These are phyloP conservation scores for Leucoma salicis DNA, from an alignment of 2,888 invertebrate genomes.

Conservation along the genomic window DNA sequence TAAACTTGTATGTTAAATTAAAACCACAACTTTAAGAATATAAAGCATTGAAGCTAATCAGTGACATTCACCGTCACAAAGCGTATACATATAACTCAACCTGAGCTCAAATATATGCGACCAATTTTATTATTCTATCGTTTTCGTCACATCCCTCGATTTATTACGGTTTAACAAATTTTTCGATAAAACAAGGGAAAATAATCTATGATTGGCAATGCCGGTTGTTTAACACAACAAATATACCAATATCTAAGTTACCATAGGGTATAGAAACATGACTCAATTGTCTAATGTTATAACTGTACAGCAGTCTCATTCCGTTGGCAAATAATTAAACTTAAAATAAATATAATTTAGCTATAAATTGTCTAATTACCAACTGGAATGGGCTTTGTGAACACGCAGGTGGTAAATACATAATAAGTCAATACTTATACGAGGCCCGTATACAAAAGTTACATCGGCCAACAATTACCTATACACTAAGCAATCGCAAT, in stretches of 20 bases:
- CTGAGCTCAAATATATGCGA: conserved; percentile 11
- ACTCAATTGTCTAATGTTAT: conserved; percentile 64
- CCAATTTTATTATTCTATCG: conserved; percentile 13
- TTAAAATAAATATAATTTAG: conserved; percentile 72
- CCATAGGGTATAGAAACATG: conserved; percentile 46
- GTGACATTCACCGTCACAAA: conserved; percentile 29
- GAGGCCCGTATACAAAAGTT: conserved; percentile 54
- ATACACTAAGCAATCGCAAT: conserved; percentile 74
- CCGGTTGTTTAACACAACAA: conserved; percentile 29
- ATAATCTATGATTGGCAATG: conserved; percentile 22
- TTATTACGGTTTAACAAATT: conserved; percentile 3
- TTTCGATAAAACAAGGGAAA: conserved; percentile 10
- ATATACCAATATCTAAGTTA: conserved; percentile 22
- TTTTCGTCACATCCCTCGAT: conserved; percentile 18
- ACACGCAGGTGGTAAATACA: conserved; percentile 81
- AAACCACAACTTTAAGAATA: conserved; percentile 53
- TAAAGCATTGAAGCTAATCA: conserved; percentile 45
- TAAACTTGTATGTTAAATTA: conserved; percentile 69
- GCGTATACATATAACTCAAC: conserved; percentile 29
- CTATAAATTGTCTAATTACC: conserved; percentile 80
- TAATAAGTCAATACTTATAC: conserved; percentile 74
- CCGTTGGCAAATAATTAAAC: conserved; percentile 77
- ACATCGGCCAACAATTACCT: conserved; percentile 61
- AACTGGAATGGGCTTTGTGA: conserved; percentile 78
- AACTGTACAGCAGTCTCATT: conserved; percentile 80